phyloP scores from a whole-genome alignment of 2,797 vertebrate species.

The Sciurus carolinensis region DNA sequence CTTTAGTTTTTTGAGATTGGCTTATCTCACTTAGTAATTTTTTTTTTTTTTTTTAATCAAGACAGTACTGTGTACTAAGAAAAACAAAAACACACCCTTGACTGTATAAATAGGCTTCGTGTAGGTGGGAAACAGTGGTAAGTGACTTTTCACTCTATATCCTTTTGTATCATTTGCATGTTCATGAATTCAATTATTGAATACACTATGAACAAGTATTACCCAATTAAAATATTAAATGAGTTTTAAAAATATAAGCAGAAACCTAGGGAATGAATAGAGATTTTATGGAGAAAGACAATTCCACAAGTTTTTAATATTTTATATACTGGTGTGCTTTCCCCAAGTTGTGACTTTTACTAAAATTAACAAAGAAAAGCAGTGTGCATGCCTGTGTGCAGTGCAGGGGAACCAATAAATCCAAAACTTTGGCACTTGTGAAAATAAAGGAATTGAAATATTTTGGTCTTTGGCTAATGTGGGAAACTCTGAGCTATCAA shows the following conservation, averaged over 20 bases:
- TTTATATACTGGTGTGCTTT: background rate
- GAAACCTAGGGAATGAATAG: background rate
- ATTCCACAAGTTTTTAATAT: background rate
- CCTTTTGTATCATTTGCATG: background rate
- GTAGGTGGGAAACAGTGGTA: background rate
- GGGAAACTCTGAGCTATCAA: constrained; percentile 64
- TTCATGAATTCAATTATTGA: background rate
- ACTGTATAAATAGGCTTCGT: background rate
- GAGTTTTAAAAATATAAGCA: background rate
- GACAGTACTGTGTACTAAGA: background rate
- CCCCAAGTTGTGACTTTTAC: constrained; percentile 1
- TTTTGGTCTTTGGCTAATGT: constrained; percentile 65
- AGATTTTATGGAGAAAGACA: constrained; percentile 51
- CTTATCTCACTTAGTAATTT: too few relatives aligned
- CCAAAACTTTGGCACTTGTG: background rate
- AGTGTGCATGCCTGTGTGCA: too few relatives aligned
- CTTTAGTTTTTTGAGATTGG: too few relatives aligned
- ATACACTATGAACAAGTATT: background rate
- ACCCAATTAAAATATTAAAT: constrained; percentile 1
- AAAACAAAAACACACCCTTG: background rate
- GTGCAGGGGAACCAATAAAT: background rate
- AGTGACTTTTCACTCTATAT: background rate
- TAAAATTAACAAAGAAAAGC: constrained; percentile 22
- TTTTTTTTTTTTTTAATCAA: background rate
- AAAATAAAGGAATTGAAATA: constrained; percentile 49